Conservation (phyloP, 1,140 invertebrate genomes). For the Pissodes strobi region DNA sequence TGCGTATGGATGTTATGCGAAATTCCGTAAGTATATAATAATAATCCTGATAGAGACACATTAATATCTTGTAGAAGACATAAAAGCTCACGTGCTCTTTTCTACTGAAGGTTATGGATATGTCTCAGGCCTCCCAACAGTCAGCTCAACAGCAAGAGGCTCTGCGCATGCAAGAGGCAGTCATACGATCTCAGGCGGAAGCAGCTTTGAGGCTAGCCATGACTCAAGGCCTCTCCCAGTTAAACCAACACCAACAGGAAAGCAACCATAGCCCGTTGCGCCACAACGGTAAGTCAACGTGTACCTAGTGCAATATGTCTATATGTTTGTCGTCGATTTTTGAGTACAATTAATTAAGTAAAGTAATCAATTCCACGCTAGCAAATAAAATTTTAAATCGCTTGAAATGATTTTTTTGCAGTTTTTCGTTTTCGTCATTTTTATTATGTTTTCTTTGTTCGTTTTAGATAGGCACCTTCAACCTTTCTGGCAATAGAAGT, state of each 20-base stretch:
- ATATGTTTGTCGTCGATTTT: slow-evolving; percentile 4
- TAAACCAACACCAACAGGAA: slow-evolving; percentile 52
- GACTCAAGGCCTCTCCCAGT: slow-evolving; percentile 61
- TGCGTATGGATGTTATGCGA: slow-evolving; percentile 54
- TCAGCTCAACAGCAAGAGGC: slow-evolving; percentile 65
- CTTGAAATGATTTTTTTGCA: background rate
- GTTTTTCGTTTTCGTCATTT: slow-evolving; percentile 5
- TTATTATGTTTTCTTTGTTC: slow-evolving; percentile 22
- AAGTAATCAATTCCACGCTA: background rate
- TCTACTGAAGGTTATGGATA: slow-evolving; percentile 23
- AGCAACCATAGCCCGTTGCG: slow-evolving; percentile 50
- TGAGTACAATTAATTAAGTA: background rate
- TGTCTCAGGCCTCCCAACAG: slow-evolving; percentile 36
- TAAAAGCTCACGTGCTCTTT: no score
- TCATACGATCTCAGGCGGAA: slow-evolving; percentile 81
- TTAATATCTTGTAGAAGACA: no score
- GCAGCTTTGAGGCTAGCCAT: slow-evolving; percentile 79
- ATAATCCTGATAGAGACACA: no score
- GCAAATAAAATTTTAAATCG: background rate
- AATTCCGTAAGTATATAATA: slow-evolving; percentile 47
- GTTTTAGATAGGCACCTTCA: slow-evolving; percentile 34
- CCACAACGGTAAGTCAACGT: slow-evolving; percentile 49
- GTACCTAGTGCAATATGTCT: background rate
- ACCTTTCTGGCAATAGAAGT: slow-evolving; percentile 32
- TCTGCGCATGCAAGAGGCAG: slow-evolving; percentile 73